Evolutionary conservation across 2,113 vertebrate species (phyloP).

Genomic region (Gavia stellata): DNA sequence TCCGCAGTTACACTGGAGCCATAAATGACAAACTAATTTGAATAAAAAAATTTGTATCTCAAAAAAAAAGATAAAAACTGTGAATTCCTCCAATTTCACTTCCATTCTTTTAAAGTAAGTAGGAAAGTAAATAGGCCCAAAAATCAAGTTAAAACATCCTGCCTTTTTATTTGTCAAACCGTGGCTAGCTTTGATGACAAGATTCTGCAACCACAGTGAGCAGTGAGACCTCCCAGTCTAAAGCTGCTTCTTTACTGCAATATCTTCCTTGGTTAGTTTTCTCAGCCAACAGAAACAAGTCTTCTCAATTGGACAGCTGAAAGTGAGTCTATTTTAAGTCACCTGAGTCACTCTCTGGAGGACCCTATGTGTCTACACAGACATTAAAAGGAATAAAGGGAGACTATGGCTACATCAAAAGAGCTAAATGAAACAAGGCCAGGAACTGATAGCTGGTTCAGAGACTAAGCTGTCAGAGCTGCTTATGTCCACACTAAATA

Average conservation of each 20-base stretch:
- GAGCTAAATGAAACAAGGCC: background rate
- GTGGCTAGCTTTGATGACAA: background rate
- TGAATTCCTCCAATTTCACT: background rate
- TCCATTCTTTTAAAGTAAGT: background rate
- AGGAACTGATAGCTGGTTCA: background rate
- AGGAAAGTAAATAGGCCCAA: background rate
- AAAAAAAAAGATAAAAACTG: background rate
- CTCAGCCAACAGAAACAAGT: background rate
- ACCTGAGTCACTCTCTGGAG: background rate
- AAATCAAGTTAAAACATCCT: background rate
- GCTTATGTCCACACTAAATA: background rate
- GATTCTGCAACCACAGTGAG: background rate
- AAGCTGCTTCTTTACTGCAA: background rate
- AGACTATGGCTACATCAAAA: background rate
- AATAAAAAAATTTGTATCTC: background rate
- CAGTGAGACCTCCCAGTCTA: background rate
- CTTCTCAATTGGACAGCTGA: background rate
- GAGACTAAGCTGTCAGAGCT: background rate
- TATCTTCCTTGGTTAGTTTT: background rate
- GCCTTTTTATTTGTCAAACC: background rate
- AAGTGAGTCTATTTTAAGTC: background rate
- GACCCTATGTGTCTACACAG: background rate
- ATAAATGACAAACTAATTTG: background rate
- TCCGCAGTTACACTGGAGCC: background rate
- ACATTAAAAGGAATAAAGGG: background rate